Evolutionary conservation across 2,888 invertebrate species (phyloP), one percentile per base, ranked within the genome.

Genomic region (Bibio marci): DNA sequence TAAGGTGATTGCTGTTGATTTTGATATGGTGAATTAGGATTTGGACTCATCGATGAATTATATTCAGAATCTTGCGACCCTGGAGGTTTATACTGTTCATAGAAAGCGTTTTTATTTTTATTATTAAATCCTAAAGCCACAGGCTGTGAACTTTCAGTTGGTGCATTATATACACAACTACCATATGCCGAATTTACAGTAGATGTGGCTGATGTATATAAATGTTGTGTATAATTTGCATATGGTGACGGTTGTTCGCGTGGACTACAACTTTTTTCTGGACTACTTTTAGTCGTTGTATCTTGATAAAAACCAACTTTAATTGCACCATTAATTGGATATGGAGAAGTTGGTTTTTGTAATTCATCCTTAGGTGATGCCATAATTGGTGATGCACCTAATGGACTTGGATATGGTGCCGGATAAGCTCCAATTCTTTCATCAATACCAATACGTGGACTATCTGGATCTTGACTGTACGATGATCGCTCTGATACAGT

Each of bases 221-320:
- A 67, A 44, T 73, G 71, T 37, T 69, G 67, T 11, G 67, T 66
- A 52, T 67, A 69, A 37, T 70, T 73, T 1, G 70, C 66, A 36
- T 73, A 72, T 2, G 70, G 67, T 3, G 67, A 66, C 1, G 76
- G 74, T 40, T 74, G 78, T 49, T 82, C 76, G 34, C 80, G 70
- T 1, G 83, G 83, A 53, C 82, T 82, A 52, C 80, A 80, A 47
- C 80, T 82, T 53, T 83, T 85, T 48, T 85, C 83, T 0, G 83
- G 83, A 49, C 82, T 83, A 50, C 80, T 80, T 54, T 81, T 81
- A 4, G 78, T 76, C 1, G 81, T 81, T n/a, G 80, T 75, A 49
- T 87, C 87, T 57, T 88, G 87, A 59, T 88, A 87, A 57, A 88
- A 88, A 4, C 87, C 87, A 27, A 85, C 86, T 47, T 86, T 70